phyloP scores from a whole-genome alignment of 2,888 invertebrate genomes.

The Idaea dimidiata region DNA sequence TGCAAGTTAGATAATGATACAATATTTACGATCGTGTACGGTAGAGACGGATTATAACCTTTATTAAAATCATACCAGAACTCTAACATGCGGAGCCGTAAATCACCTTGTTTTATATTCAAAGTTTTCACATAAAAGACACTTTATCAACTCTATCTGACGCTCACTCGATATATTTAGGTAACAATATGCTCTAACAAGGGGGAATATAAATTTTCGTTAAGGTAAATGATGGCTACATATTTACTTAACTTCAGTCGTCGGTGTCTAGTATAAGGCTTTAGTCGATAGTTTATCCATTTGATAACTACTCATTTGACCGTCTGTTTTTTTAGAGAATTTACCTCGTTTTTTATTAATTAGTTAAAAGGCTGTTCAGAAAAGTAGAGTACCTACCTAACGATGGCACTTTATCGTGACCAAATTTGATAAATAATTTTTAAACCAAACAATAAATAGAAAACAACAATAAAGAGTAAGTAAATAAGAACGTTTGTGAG shows the following conservation, averaged over 20 bases:
- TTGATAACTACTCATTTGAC: too few relatives aligned
- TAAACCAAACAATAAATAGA: too few relatives aligned
- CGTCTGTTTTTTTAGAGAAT: conserved; percentile 3
- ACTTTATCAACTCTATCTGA: conserved; percentile 37
- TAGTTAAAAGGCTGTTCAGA: too few relatives aligned
- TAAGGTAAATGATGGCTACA: conserved; percentile 4
- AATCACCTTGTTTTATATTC: conserved; percentile 45
- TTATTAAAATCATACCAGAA: conserved; percentile 7
- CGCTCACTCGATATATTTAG: conserved; percentile 34
- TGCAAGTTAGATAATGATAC: conserved; percentile 19
- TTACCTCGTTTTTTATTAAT: too few relatives aligned
- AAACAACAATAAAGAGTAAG: too few relatives aligned
- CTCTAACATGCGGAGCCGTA: conserved; percentile 14
- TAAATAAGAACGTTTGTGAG: too few relatives aligned
- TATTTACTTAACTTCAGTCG: neutral
- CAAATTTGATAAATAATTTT: too few relatives aligned
- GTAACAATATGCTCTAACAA: conserved; percentile 33
- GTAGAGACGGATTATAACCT: conserved; percentile 7
- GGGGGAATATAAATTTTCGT: conserved; percentile 12
- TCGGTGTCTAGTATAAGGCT: neutral
- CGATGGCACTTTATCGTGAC: too few relatives aligned
- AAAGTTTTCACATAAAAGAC: conserved; percentile 43
- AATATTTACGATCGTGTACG: conserved; percentile 19
- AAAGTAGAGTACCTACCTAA: too few relatives aligned
- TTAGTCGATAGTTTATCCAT: neutral